phyloP scores from a whole-genome alignment of 2,888 invertebrate genomes.

The Adineta ricciae region DNA sequence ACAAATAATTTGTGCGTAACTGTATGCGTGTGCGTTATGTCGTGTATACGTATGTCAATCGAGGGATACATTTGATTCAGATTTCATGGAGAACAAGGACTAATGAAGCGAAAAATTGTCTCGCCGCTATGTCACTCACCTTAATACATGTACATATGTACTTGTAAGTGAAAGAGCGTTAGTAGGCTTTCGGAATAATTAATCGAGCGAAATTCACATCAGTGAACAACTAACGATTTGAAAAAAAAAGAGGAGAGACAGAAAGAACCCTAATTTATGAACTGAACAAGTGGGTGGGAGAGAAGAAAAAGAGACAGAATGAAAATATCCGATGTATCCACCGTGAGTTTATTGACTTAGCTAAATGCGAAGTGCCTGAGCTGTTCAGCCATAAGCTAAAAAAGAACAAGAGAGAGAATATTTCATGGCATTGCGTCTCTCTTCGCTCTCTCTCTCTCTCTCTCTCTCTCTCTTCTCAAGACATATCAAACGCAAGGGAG shows the following conservation, averaged over 20 bases:
- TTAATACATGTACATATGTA: not conserved
- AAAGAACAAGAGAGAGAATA: not conserved
- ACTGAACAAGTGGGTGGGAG: not conserved
- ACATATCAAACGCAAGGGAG: not conserved
- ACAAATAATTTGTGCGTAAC: constrained; percentile 1
- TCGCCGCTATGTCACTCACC: not conserved
- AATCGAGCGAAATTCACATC: not conserved
- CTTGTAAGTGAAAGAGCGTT: not conserved
- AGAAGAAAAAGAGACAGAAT: not conserved
- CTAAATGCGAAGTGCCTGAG: not conserved
- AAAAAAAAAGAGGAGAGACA: too few relatives aligned
- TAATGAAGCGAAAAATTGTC: constrained; percentile 12
- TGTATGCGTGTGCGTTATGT: not conserved
- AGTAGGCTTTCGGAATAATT: not conserved
- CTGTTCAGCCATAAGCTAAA: not conserved
- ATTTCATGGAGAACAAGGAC: not conserved
- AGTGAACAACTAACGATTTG: not conserved
- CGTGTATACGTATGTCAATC: not conserved
- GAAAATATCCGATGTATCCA: not conserved
- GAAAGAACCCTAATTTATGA: not conserved
- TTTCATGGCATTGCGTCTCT: not conserved
- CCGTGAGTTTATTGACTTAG: not conserved
- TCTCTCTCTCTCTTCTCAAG: not conserved
- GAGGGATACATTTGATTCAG: constrained; percentile 8
- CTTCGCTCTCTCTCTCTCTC: not conserved